Base-by-base conservation (phyloP, 2,797 vertebrate genomes). In the Gadopsis bispinosus region DNA sequence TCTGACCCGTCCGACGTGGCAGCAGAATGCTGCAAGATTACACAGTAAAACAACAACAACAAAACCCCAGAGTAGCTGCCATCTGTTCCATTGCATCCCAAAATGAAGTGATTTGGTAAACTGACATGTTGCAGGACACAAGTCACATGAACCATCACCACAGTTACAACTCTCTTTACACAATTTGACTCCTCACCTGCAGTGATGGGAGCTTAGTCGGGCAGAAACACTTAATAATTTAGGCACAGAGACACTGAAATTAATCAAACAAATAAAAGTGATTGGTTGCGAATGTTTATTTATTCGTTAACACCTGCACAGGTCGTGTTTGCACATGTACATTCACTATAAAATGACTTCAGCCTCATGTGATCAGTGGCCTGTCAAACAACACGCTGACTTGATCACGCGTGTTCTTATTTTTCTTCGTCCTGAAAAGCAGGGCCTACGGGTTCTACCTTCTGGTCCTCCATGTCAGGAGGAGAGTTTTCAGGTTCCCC, bases 401-500 rank as follows among this genome's bases (percentile, higher is more conserved):
- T 43, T 29, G 4, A n/a, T 86, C 50, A 77, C 2, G 6, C 1
- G 0, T 74, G 33, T 5, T 63, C 62, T 31, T 11, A 50, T 47
- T 87, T 17, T 60, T 81, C 85, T 64, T 89, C 83, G 29, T 80
- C 75, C 89, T 93, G 81, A 67, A 87, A 90, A 85, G 51, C 43
- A 84, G 69, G 31, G n/a, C 8, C 31, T 13, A 2, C 20, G 10
- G 22, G 0, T 0, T 60, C 35, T 66, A 79, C 83, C 74, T 87
- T 48, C 69, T 79, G 62, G 3, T 68, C 56, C 29, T 68, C 59
- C 22, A 47, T 13, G 0, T 65, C 69, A n/a, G 71, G 7, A 3
- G 39, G 17, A 35, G 67, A 5, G 17, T 37, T 48, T 65, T 78
- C 69, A n/a, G 35, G 9, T 17, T 69, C 70, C 10, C 2, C 71